Conservation (phyloP, 2,113 vertebrate genomes). For the Menidia beryllina region DNA sequence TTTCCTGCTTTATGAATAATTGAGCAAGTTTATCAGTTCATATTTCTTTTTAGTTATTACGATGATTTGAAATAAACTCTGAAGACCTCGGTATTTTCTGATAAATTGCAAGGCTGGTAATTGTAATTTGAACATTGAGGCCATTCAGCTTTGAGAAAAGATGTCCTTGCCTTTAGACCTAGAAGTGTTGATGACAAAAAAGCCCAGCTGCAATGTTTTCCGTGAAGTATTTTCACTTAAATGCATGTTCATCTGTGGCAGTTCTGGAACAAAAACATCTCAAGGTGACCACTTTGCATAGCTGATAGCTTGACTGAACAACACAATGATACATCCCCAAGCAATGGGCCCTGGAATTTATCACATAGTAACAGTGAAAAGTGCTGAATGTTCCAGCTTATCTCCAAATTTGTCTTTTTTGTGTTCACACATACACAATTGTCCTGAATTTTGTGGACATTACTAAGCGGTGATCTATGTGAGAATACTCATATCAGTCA, state of each 20-base stretch:
- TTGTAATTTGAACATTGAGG: conserved; percentile 1
- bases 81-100: background rate
- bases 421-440: no score
- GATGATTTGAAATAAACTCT: background rate
- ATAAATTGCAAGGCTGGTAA: conserved; percentile 4
- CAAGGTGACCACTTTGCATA: conserved; percentile 42
- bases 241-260: conserved; percentile 8
- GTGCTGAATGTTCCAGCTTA: background rate
- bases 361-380: background rate
- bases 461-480: no score
- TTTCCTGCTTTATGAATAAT: background rate
- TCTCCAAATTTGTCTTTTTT: background rate
- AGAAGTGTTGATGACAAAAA: conserved; percentile 23
- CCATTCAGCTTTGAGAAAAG: conserved; percentile 10
- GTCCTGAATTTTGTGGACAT: no score
- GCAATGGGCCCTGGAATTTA: conserved; percentile 10
- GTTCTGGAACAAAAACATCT: background rate
- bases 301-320: conserved; percentile 8
- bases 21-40: background rate
- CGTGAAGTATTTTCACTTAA: conserved; percentile 17
- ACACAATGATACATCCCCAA: conserved; percentile 2
- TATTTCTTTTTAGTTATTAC: background rate
- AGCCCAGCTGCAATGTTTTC: conserved; percentile 27
- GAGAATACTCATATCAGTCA: no score
- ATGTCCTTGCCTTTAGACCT: conserved; percentile 28